phyloP scores from a whole-genome alignment of 1,140 invertebrate genomes.

The Sipha flava region DNA sequence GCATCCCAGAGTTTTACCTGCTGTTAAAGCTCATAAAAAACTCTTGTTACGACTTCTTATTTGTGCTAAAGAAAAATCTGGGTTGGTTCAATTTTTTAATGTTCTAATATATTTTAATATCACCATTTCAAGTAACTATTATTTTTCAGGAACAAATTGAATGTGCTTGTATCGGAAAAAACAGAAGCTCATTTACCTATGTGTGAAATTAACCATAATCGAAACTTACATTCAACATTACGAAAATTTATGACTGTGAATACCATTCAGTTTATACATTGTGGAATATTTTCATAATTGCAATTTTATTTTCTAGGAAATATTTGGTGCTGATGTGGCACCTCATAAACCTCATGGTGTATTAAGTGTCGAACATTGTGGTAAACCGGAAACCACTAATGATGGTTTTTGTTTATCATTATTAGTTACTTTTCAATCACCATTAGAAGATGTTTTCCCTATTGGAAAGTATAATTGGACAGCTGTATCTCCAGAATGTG shows the following conservation, averaged over 20 bases:
- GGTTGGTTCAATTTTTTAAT: conserved; percentile 45
- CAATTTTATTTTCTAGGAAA: conserved; percentile 51
- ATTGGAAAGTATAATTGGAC: conserved; percentile 85
- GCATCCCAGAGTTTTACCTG: conserved; percentile 64
- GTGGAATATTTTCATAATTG: conserved; percentile 7
- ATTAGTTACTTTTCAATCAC: conserved; percentile 74
- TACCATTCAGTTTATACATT: conserved; percentile 9
- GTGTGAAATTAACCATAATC: conserved; percentile 77
- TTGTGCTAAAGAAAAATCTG: conserved; percentile 70
- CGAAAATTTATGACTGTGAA: conserved; percentile 77
- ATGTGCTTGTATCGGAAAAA: conserved; percentile 75
- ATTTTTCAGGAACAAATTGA: conserved; percentile 60
- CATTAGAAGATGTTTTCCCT: conserved; percentile 72
- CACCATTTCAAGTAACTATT: conserved; percentile 34
- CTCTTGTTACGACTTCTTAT: conserved; percentile 69
- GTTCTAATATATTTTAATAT: not conserved
- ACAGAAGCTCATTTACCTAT: conserved; percentile 71
- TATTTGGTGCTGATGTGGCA: conserved; percentile 78
- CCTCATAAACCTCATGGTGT: conserved; percentile 76
- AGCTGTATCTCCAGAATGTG: conserved; percentile 61
- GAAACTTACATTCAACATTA: conserved; percentile 76
- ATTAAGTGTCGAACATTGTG: conserved; percentile 54
- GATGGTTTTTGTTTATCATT: conserved; percentile 78
- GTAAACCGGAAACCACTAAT: conserved; percentile 45
- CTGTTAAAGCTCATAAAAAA: conserved; percentile 56